Base-by-base conservation (phyloP, 1,140 invertebrate genomes). In the Belonocnema kinseyi region DNA sequence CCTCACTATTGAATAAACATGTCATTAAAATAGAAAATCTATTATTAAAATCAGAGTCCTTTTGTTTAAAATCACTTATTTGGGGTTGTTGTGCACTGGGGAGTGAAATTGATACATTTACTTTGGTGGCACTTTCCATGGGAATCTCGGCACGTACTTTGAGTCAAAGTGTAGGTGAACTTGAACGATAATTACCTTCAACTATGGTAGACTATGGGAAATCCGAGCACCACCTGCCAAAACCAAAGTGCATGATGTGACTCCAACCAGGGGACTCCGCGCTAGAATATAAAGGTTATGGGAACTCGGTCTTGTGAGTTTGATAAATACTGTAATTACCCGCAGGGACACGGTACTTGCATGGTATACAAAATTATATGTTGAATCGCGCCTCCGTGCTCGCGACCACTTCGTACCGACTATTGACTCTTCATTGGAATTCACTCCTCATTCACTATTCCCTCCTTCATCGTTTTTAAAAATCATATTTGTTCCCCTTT, bases 271-370 rank as follows among this genome's bases (percentile, higher is more conserved):
- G 79, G 80, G 76, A 78, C 73, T 53, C 53, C 71, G 19, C 12
- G 61, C 19, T 46, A 77, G 72, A 77, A 72, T 77, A 76, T 75
- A 82, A 87, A 84, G 89, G 85, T 87, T 91, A 88, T 91, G 90
- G 90, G 90, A 91, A 91, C 89, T 85, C 83, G 86, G 84, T 86
- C 85, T 88, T 85, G 86, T 84, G 85, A 85, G 75, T 85, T 84
- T 83, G 52, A 74, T 88, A 90, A 90, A 88, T 80, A 90, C 86
- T 85, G 83, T 90, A 88, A 90, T 91, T 90, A 90, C 81, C 52
- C 74, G 74, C 83, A 82, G 81, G 87, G 88, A 89, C 85, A 89
- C 81, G 87, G 81, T 88, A 84, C 87, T 88, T 88, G 86, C 76
- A 76, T 82, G 78, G 75, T 83, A 80, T 76, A 72, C 82, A 33